A percentile compares a stretch with the other conserved stretches of the same genome.
phyloP scores from a whole-genome alignment of 2,113 vertebrate genomes.

The Empidonax traillii region DNA sequence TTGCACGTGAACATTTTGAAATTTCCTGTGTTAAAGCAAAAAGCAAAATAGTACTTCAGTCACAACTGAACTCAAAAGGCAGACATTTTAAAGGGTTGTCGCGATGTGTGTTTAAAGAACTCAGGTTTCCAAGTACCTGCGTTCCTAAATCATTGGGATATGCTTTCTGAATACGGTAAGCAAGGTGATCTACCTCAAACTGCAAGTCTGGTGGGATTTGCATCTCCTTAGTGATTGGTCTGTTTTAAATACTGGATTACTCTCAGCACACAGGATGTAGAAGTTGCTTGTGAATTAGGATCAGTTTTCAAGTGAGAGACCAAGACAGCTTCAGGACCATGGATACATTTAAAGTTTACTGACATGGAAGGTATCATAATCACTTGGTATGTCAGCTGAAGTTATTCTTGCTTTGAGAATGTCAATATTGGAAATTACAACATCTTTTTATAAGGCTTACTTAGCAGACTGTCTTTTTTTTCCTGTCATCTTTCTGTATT shows the following conservation, averaged over 20 bases:
- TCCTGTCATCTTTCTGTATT: not conserved
- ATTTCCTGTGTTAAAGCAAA: not conserved
- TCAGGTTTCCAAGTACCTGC: not conserved
- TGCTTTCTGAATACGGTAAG: not conserved
- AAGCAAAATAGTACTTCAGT: not conserved
- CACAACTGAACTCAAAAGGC: not conserved
- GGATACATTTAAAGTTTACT: not conserved
- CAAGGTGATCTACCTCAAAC: not conserved
- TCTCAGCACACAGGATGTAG: not conserved
- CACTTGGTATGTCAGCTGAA: not conserved
- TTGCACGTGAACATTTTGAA: not conserved
- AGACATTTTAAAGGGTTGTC: not conserved
- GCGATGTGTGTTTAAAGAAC: not conserved
- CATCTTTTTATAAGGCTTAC: not conserved
- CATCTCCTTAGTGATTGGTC: rapidly evolving
- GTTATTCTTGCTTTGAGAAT: not conserved
- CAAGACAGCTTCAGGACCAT: not conserved
- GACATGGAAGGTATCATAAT: not conserved
- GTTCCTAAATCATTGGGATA: not conserved
- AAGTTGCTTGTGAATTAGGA: not conserved
- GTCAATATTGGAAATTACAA: not conserved
- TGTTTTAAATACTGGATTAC: not conserved
- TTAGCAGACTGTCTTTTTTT: not conserved
- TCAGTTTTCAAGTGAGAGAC: not conserved
- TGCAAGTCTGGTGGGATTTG: not conserved